Evolutionary conservation across 1,140 invertebrate species (phyloP).

Genomic region (Neelides sp.): DNA sequence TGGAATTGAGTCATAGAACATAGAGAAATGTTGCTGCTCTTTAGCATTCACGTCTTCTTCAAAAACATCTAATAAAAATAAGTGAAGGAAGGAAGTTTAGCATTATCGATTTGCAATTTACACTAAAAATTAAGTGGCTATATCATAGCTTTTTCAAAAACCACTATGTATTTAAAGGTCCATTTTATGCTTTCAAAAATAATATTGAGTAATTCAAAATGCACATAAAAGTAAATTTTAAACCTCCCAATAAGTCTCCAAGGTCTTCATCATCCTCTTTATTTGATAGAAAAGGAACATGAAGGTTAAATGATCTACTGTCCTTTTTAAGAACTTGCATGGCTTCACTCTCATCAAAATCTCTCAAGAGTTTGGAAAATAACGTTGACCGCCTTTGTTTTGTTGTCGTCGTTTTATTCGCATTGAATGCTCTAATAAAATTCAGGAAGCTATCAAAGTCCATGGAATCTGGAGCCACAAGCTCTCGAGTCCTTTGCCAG

Average conservation of each 20-base stretch:
- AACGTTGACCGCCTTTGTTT: neutral
- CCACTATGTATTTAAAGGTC: neutral
- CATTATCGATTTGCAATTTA: no score
- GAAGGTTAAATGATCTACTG: neutral
- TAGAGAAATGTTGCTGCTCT: no score
- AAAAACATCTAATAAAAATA: no score
- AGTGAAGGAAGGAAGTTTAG: no score
- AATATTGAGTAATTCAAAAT: neutral
- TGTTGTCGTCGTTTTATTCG: neutral
- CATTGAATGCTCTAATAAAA: neutral
- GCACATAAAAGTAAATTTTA: neutral
- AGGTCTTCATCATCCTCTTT: no score
- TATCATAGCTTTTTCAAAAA: neutral
- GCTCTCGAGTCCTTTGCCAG: neutral
- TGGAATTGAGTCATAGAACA: no score
- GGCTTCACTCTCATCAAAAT: neutral
- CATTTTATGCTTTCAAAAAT: neutral
- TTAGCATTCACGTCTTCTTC: no score
- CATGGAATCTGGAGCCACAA: no score
- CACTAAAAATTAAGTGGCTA: no score
- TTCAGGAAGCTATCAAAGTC: no score
- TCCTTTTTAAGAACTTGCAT: no score
- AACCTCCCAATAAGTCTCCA: neutral
- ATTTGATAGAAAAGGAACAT: neutral
- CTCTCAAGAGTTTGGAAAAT: neutral